Conservation (phyloP, 1,140 invertebrate species). For the Eriosoma lanigerum region DNA sequence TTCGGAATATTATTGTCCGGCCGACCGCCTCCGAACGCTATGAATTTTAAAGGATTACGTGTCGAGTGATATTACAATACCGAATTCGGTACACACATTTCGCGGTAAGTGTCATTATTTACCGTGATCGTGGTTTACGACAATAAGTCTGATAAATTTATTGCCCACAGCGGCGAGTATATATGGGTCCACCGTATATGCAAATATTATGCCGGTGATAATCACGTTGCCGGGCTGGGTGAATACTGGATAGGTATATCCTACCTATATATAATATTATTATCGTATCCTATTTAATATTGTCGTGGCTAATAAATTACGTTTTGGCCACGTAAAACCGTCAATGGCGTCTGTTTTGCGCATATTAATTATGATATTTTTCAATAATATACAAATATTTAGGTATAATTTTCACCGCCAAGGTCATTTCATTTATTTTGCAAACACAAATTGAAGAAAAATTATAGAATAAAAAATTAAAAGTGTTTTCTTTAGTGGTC, state of each 20-base stretch:
- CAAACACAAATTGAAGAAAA: no score
- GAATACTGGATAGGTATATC: background rate
- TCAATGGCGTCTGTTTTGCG: no score
- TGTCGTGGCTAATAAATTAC: no score
- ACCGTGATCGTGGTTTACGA: background rate
- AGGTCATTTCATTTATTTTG: no score
- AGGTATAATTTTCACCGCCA: no score
- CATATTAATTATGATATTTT: no score
- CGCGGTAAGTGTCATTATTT: background rate
- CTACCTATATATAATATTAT: background rate
- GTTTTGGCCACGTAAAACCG: no score
- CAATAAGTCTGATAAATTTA: slow-evolving; percentile 24
- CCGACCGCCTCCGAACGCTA: background rate
- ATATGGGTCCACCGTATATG: background rate
- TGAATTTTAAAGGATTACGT: slow-evolving; percentile 20
- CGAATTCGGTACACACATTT: background rate
- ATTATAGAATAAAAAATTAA: no score
- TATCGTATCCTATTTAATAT: background rate
- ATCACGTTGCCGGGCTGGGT: background rate
- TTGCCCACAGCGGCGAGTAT: background rate
- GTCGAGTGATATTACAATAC: background rate
- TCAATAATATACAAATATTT: no score
- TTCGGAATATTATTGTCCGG: background rate
- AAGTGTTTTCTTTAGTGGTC: no score
- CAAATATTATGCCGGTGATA: background rate